These are phyloP conservation scores for Enteromius fasciolatus DNA, from an alignment of 2,797 vertebrate species.

Conservation along the genomic window DNA sequence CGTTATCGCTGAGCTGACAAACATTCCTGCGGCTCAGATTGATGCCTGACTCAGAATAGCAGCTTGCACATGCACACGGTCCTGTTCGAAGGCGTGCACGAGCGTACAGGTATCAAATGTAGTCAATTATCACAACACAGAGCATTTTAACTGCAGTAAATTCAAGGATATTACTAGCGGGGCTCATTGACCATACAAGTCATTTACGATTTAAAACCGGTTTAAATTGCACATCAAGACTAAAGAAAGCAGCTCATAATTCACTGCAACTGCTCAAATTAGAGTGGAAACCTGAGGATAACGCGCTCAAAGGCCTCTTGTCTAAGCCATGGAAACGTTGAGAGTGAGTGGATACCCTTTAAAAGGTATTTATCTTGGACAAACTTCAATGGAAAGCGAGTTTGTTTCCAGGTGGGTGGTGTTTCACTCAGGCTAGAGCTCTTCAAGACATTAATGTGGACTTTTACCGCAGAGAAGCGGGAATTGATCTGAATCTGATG, in stretches of 20 bases:
- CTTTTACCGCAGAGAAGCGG: conserved; percentile 13
- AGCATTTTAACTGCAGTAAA: neutral
- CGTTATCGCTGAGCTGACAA: conserved; percentile 59
- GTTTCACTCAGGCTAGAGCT: neutral
- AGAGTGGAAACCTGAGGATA: neutral
- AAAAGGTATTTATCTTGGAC: conserved; percentile 32
- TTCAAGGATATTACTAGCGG: neutral
- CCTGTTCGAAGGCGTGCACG: neutral
- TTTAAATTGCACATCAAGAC: conserved; percentile 3
- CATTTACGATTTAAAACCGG: neutral
- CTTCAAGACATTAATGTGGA: conserved; percentile 17
- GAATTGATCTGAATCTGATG: conserved; percentile 4
- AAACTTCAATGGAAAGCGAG: conserved; percentile 52
- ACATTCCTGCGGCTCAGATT: conserved; percentile 58
- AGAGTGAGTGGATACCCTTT: conserved; percentile 29
- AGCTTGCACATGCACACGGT: neutral
- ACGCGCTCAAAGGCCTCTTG: conserved; percentile 18
- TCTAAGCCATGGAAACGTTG: conserved; percentile 21
- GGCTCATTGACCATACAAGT: neutral
- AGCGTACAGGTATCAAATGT: neutral
- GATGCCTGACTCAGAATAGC: conserved; percentile 53
- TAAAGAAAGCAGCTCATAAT: neutral
- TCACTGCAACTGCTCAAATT: neutral
- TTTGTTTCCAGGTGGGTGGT: conserved; percentile 2
- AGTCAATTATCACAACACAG: neutral